These are phyloP conservation scores for Amblyteles armatorius DNA, from an alignment of 2,888 invertebrate genomes.

Conservation along the genomic window DNA sequence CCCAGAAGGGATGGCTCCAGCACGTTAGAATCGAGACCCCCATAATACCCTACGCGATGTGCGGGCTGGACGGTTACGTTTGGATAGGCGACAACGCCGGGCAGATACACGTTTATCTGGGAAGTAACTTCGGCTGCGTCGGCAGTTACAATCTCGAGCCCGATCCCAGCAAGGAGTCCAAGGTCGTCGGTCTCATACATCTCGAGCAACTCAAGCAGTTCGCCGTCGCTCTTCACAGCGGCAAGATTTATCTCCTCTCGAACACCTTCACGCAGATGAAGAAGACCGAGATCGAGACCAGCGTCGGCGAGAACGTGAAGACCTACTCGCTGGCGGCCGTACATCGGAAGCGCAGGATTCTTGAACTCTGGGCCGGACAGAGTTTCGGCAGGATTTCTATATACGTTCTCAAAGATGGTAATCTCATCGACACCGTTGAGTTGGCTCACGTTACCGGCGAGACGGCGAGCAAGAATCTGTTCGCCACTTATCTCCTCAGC, in stretches of 20 bases:
- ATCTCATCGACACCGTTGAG: conserved; percentile 86
- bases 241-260: conserved; percentile 85
- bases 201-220: conserved; percentile 90
- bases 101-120: conserved; percentile 93
- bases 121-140: conserved; percentile 82
- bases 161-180: conserved; percentile 87
- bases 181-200: conserved; percentile 89
- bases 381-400: conserved; percentile 92
- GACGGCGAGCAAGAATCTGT: conserved; percentile 87
- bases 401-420: conserved; percentile 89
- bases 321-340: conserved; percentile 82
- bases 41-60: conserved; percentile 89
- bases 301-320: conserved; percentile 80
- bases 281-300: conserved; percentile 80
- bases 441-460: conserved; percentile 88
- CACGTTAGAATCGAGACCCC: conserved; percentile 86
- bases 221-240: conserved; percentile 93
- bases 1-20: conserved; percentile 87
- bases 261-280: conserved; percentile 82
- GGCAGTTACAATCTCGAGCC: conserved; percentile 86
- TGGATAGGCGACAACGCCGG: conserved; percentile 97
- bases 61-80: conserved; percentile 90
- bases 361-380: conserved; percentile 96
- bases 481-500: conserved; percentile 90
- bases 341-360: conserved; percentile 80